phyloP scores from a whole-genome alignment of 2,888 invertebrate species.

The Patella pellucida region DNA sequence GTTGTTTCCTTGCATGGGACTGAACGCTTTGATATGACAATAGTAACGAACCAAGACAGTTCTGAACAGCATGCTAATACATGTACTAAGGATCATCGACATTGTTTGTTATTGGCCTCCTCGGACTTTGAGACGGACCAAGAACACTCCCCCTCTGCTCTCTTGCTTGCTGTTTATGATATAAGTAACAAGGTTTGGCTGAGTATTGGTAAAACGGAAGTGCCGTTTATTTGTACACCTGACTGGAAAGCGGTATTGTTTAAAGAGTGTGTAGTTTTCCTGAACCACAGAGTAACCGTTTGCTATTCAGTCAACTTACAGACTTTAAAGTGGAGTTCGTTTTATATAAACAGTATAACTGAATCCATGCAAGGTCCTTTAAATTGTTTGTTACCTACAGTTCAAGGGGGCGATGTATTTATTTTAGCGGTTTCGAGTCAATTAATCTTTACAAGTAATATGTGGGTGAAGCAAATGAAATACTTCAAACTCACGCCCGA shows the following conservation, averaged over 20 bases:
- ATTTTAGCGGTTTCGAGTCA: neutral
- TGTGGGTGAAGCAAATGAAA: conserved; percentile 1
- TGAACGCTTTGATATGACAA: no score
- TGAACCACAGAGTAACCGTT: neutral
- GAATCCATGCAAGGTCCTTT: neutral
- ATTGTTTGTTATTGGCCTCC: no score
- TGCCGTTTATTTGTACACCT: no score
- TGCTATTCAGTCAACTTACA: neutral
- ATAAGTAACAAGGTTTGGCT: no score
- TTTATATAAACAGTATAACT: neutral
- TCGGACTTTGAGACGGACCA: no score
- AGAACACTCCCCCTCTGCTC: no score
- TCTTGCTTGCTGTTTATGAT: no score
- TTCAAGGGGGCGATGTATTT: neutral
- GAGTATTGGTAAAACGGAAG: no score
- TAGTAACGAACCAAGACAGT: no score
- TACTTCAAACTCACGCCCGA: neutral
- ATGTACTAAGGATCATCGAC: no score
- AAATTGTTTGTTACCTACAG: neutral
- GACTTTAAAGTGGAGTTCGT: neutral
- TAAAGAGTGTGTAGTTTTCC: neutral
- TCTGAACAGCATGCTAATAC: no score
- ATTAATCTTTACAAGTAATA: neutral
- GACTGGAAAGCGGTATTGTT: neutral
- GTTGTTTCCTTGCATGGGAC: no score